These are phyloP conservation scores for Xiphophorus birchmanni DNA, from an alignment of 2,797 vertebrate genomes.

Conservation along the genomic window DNA sequence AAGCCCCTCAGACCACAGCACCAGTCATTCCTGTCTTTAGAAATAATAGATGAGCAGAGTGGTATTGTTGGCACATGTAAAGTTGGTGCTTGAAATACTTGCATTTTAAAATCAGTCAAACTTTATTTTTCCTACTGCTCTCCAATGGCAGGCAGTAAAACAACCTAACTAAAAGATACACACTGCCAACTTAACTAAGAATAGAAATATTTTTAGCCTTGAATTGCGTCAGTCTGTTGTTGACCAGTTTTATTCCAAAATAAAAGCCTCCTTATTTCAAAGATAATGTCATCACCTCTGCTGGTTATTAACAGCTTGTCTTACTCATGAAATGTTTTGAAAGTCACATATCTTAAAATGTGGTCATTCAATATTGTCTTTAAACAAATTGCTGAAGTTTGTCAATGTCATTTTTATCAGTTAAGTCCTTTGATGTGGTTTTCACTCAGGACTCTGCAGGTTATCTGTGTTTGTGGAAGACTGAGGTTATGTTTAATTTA, in stretches of 20 bases:
- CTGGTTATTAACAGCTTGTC: constrained; percentile 12
- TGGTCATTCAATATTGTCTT: constrained; percentile 29
- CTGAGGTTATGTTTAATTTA: constrained; percentile 42
- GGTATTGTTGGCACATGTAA: not conserved
- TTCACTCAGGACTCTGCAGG: constrained; percentile 39
- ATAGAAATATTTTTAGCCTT: not conserved
- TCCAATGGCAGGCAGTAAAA: constrained; percentile 60
- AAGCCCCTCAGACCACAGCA: constrained; percentile 18
- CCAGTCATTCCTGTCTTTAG: constrained; percentile 38
- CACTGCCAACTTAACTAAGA: not conserved
- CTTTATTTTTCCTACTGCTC: constrained; percentile 29
- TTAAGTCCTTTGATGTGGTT: constrained; percentile 34
- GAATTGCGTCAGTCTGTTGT: not conserved
- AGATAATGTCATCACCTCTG: not conserved
- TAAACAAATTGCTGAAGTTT: constrained; percentile 32
- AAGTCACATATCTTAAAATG: constrained; percentile 23
- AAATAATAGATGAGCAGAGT: not conserved
- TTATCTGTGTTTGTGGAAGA: constrained; percentile 49
- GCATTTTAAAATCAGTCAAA: not conserved
- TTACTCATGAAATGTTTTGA: constrained; percentile 15
- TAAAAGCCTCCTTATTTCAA: not conserved
- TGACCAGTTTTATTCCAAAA: not conserved
- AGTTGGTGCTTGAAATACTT: not conserved
- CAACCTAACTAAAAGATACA: not conserved
- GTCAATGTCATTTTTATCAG: constrained; percentile 41